A percentile compares a stretch with the other conserved stretches of the same genome.
phyloP scores from a whole-genome alignment of 2,797 vertebrate genomes.

The Oophaga sylvatica region DNA sequence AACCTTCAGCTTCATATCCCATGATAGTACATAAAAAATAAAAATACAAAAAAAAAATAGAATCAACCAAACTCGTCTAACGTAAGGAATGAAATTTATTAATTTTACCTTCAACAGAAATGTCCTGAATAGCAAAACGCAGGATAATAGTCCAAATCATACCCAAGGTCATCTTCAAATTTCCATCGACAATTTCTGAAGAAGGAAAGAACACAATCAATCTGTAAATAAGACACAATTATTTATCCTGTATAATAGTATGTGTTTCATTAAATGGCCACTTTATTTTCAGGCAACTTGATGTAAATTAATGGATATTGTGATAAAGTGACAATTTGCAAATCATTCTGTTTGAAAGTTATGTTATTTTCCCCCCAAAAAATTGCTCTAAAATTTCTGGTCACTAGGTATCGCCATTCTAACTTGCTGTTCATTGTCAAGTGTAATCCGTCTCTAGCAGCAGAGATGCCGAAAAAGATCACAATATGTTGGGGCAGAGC shows the following conservation, averaged over 20 bases:
- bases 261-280: background rate
- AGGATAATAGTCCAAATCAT: conserved; percentile 97
- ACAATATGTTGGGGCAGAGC: too few relatives aligned
- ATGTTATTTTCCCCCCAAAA: too few relatives aligned
- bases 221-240: background rate
- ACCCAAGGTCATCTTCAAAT: conserved; percentile 90
- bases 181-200: conserved; percentile 89
- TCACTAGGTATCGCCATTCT: too few relatives aligned
- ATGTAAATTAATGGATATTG: too few relatives aligned
- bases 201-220: background rate
- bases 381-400: too few relatives aligned
- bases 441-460: too few relatives aligned
- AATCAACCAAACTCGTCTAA: background rate
- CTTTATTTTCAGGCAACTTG: too few relatives aligned
- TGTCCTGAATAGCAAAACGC: conserved; percentile 93
- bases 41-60: background rate
- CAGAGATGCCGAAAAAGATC: too few relatives aligned
- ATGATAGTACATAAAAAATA: background rate
- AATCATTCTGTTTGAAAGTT: too few relatives aligned
- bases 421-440: too few relatives aligned
- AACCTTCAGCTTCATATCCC: background rate
- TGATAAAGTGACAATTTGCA: too few relatives aligned
- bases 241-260: background rate
- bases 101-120: conserved; percentile 86
- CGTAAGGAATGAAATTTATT: background rate